Percentiles rank a stretch among this genome's conserved stretches.
These are phyloP conservation scores for Xenentodon cancila DNA, from an alignment of 2,797 vertebrate species.

Conservation along the genomic window DNA sequence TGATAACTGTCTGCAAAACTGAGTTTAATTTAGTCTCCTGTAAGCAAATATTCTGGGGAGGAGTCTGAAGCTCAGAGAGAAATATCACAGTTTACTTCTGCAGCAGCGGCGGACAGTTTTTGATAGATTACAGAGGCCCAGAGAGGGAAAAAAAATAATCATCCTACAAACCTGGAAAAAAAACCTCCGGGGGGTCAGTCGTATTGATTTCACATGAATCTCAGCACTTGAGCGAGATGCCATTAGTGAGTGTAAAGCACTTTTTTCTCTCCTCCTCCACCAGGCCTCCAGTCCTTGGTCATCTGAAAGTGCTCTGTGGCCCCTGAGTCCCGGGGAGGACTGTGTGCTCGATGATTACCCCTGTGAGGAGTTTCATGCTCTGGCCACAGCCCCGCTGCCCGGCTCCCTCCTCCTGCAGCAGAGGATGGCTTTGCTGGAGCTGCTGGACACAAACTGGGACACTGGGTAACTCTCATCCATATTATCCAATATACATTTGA, in stretches of 20 bases:
- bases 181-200: not conserved
- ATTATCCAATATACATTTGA: too few species aligned
- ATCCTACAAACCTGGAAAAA: not conserved
- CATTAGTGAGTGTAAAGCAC: not conserved
- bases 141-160: not conserved
- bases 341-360: constrained; percentile 80
- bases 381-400: constrained; percentile 74
- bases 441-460: constrained; percentile 82
- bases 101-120: not conserved
- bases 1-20: too few species aligned
- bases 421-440: constrained; percentile 71
- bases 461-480: constrained; percentile 72
- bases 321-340: constrained; percentile 38
- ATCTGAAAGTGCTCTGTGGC: constrained; percentile 67
- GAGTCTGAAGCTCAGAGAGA: too few species aligned
- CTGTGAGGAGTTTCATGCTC: constrained; percentile 78
- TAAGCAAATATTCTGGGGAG: too few species aligned
- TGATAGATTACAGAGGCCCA: not conserved
- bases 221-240: not conserved
- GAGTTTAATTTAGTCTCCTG: too few species aligned
- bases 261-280: not conserved
- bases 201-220: not conserved
- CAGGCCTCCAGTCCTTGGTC: constrained; percentile 81
- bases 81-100: too few species aligned
- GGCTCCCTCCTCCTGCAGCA: constrained; percentile 70